Base-by-base conservation (phyloP, 2,888 invertebrate species). In the Aromia moschata region DNA sequence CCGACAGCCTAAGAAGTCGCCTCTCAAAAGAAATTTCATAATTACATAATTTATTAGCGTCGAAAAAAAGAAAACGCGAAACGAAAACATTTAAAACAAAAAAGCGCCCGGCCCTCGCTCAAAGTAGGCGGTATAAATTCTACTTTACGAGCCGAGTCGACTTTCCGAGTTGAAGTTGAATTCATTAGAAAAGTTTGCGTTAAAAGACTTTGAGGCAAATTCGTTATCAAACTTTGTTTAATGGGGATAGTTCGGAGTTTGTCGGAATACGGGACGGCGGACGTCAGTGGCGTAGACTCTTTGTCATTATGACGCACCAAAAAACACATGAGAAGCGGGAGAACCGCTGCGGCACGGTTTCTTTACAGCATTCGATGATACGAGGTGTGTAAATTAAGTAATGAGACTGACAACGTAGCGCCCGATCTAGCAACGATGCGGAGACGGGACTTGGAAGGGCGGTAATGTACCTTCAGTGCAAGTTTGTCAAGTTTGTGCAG, bases 231-330 rank as follows among this genome's bases (percentile, higher is more conserved):
- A 67, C 64, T 67, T 67, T 67, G 64, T 70, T 68, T 70, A 69
- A 70, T 70, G 68, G 70, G 67, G 68, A 70, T 70, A 69, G 70
- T 70, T 69, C 38, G 38, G 33, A 57, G 60, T 57, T 62, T 37
- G 25, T 43, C 43, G 20, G 54, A 18, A 38, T 16, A 37, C 44
- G 45, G 36, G 25, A 54, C 43, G 46, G 36, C 25, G 12, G 37
- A 31, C 46, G n/a, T 2, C 33, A 54, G 51, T 40, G 56, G 47
- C 38, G 60, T 41, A 14, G 25, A 4, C 9, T n/a, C n/a, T n/a
- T n/a, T n/a, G n/a, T n/a, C n/a, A n/a, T n/a, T n/a, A n/a, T n/a
- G n/a, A n/a, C n/a, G n/a, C n/a, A n/a, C n/a, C n/a, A n/a, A n/a
- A n/a, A n/a, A n/a, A n/a, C n/a, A n/a, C n/a, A n/a, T n/a, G n/a